These are phyloP conservation scores for Bursaphelenchus mucronatus DNA, from an alignment of 1,140 invertebrate genomes.

Conservation along the genomic window DNA sequence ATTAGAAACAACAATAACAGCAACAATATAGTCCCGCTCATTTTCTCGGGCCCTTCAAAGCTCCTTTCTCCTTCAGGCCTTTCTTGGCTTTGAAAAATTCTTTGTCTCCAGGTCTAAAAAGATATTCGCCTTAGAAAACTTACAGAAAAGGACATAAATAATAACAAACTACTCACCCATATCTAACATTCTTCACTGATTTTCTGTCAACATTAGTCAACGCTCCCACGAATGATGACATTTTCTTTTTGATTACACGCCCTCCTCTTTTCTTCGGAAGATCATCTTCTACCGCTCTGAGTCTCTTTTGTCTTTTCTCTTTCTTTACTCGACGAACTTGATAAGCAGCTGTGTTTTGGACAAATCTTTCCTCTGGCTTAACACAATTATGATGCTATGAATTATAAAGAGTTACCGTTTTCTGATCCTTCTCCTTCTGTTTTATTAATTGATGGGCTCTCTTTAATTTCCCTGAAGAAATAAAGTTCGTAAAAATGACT, in stretches of 20 bases:
- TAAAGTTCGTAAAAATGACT: conserved; percentile 1
- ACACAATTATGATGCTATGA: conserved; percentile 15
- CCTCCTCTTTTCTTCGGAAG: not conserved
- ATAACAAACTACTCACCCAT: conserved; percentile 27
- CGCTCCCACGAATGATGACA: conserved; percentile 36
- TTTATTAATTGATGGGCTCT: conserved; percentile 23
- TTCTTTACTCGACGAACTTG: conserved; percentile 45
- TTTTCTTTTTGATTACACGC: conserved; percentile 27
- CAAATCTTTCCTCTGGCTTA: conserved; percentile 35
- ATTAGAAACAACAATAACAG: conserved; percentile 25
- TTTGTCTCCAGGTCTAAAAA: conserved; percentile 45
- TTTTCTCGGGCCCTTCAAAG: conserved; percentile 18
- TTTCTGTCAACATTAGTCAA: conserved; percentile 25
- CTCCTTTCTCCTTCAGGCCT: conserved; percentile 31
- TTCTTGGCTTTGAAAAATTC: conserved; percentile 50
- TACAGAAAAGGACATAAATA: conserved; percentile 6
- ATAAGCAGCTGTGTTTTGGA: conserved; percentile 39
- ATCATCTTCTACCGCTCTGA: conserved; percentile 38
- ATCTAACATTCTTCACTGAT: conserved; percentile 38
- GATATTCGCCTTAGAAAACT: conserved; percentile 3
- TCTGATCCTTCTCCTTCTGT: conserved; percentile 31
- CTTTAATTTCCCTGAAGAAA: conserved; percentile 16
- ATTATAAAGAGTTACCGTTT: conserved; percentile 28
- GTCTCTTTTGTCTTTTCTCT: conserved; percentile 18
- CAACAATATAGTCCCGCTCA: conserved; percentile 2